Conservation (phyloP, 1,140 invertebrate genomes). For the Calephelis virginiensis region DNA sequence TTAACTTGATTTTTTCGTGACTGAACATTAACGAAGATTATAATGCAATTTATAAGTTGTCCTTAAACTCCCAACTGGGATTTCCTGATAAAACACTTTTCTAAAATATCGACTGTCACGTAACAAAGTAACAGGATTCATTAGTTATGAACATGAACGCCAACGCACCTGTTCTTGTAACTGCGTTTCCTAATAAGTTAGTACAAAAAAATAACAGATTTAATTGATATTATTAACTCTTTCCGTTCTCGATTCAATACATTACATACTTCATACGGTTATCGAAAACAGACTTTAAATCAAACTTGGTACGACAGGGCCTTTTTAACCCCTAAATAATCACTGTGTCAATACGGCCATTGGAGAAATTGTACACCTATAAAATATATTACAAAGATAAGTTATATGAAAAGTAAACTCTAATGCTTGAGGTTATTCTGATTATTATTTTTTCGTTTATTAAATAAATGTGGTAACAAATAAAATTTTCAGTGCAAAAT, state of each 20-base stretch:
- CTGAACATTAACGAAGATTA: too few relatives aligned
- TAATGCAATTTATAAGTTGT: too few relatives aligned
- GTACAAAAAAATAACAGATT: slow-evolving; percentile 65
- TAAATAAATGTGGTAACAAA: too few relatives aligned
- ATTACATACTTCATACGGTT: slow-evolving; percentile 23
- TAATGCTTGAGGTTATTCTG: too few relatives aligned
- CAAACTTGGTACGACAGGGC: slow-evolving; percentile 2
- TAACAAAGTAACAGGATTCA: not conserved
- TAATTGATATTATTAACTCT: slow-evolving; percentile 67
- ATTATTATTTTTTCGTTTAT: too few relatives aligned
- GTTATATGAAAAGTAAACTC: too few relatives aligned
- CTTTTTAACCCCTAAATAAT: slow-evolving; percentile 8
- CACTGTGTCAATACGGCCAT: not conserved
- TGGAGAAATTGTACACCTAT: not conserved
- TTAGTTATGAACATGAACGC: slow-evolving; percentile 37
- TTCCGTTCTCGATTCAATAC: slow-evolving; percentile 52
- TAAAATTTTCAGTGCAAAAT: too few relatives aligned
- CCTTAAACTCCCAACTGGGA: too few relatives aligned
- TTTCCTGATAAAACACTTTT: too few relatives aligned
- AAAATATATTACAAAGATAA: not conserved
- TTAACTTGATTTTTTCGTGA: too few relatives aligned
- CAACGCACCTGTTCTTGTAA: slow-evolving; percentile 47
- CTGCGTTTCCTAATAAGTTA: slow-evolving; percentile 52
- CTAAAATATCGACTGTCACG: too few relatives aligned
- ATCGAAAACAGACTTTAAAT: slow-evolving; percentile 30